These are phyloP conservation scores for Anas bahamensis DNA, from an alignment of 2,797 vertebrate genomes.

Conservation along the genomic window DNA sequence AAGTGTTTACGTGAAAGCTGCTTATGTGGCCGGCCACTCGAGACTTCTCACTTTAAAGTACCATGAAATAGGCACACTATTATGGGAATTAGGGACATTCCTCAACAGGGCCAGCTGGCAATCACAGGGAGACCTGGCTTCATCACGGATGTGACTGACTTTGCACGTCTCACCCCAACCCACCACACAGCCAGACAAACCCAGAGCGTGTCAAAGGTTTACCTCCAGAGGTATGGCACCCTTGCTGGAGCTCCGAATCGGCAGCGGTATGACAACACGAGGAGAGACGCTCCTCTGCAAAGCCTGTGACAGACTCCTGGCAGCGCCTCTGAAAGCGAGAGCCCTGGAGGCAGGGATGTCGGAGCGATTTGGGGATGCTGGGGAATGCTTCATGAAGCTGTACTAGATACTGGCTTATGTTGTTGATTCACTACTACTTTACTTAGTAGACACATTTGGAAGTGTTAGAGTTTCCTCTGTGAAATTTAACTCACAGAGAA, in stretches of 20 bases:
- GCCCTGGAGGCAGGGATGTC: not conserved
- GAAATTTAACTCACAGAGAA: not conserved
- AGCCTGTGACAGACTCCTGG: not conserved
- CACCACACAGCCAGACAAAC: not conserved
- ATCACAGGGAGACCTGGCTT: not conserved
- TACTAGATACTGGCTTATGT: not conserved
- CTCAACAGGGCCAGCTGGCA: slow-evolving; percentile 33
- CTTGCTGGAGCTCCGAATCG: not conserved
- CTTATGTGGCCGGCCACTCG: slow-evolving; percentile 48
- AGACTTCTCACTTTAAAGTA: slow-evolving; percentile 40
- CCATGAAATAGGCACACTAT: slow-evolving; percentile 55
- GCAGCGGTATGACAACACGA: not conserved
- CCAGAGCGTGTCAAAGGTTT: not conserved
- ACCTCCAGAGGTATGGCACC: not conserved
- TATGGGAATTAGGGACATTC: slow-evolving; percentile 36
- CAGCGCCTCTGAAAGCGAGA: not conserved
- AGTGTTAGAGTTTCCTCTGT: not conserved
- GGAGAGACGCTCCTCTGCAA: not conserved
- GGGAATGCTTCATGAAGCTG: not conserved
- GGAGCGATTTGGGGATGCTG: not conserved
- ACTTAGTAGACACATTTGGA: not conserved
- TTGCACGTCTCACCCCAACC: not conserved
- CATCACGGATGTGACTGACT: not conserved
- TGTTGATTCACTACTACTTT: not conserved
- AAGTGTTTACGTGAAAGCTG: slow-evolving; percentile 65